Percentiles rank a stretch among this genome's conserved stretches.
phyloP scores from a whole-genome alignment of 2,113 vertebrate genomes.

The Apodemus speciosus region DNA sequence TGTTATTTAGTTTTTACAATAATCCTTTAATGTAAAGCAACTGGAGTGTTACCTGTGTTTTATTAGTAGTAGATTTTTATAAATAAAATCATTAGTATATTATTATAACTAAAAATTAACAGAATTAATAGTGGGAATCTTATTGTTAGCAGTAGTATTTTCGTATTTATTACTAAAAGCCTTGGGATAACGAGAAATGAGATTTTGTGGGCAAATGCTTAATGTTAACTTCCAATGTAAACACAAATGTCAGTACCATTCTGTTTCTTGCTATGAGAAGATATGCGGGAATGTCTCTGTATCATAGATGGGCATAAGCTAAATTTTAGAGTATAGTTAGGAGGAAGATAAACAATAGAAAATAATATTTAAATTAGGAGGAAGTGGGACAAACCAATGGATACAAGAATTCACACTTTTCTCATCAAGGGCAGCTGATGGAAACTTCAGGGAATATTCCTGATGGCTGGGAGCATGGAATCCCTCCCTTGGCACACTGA shows the following conservation, averaged over 20 bases:
- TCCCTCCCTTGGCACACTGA: too few relatives aligned
- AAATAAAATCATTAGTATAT: not conserved
- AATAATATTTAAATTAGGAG: conserved; percentile 11
- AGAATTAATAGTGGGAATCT: not conserved
- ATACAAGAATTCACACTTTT: not conserved
- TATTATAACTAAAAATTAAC: not conserved
- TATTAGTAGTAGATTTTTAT: not conserved
- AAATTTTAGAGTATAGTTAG: not conserved
- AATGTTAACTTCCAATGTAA: not conserved
- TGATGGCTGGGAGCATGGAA: rapidly evolving
- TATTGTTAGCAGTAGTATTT: not conserved
- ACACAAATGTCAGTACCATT: not conserved
- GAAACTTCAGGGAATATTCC: not conserved
- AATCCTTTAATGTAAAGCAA: not conserved
- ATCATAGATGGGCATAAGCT: not conserved
- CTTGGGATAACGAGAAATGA: conserved; percentile 32
- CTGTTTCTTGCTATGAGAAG: conserved; percentile 12
- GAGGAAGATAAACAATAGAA: not conserved
- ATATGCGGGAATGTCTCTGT: not conserved
- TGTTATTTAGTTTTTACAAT: not conserved
- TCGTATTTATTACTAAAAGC: not conserved
- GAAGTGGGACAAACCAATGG: not conserved
- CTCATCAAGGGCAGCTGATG: not conserved
- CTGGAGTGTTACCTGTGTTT: not conserved
- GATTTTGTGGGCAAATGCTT: not conserved